A percentile compares a stretch with the other conserved stretches of the same genome.
Evolutionary conservation across 2,113 vertebrate genomes (phyloP).

Genomic region (Dicentrarchus labrax): DNA sequence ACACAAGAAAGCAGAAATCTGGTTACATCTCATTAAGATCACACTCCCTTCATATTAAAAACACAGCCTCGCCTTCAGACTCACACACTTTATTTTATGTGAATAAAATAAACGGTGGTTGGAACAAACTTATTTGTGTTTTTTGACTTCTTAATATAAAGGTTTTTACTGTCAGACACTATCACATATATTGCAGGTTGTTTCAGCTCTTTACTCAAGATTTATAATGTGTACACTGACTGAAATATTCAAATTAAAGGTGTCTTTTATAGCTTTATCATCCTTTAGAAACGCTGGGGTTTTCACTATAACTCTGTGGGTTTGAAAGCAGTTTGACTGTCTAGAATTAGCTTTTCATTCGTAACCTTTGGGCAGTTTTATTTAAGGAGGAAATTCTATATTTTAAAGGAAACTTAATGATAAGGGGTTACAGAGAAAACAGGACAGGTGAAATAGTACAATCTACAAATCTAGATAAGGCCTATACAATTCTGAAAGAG

Average conservation of each 20-base stretch:
- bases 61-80: neutral
- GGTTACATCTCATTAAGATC: neutral
- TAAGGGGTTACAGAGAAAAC: too few relatives aligned
- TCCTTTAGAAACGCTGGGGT: neutral
- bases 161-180: neutral
- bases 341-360: neutral
- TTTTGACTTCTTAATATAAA: neutral
- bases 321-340: neutral
- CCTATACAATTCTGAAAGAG: too few relatives aligned
- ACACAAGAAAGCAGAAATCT: constrained; percentile 17
- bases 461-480: too few relatives aligned
- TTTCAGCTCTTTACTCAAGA: neutral
- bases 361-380: too few relatives aligned
- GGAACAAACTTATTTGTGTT: neutral
- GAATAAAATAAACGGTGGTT: neutral
- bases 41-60: neutral
- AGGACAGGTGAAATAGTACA: too few relatives aligned
- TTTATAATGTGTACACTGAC: neutral
- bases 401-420: too few relatives aligned
- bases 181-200: neutral
- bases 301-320: neutral
- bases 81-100: neutral
- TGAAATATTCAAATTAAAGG: neutral
- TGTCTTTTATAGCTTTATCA: neutral
- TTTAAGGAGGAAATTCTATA: too few relatives aligned